Conservation (phyloP, 2,888 invertebrate genomes). For the Agrochola lota region DNA sequence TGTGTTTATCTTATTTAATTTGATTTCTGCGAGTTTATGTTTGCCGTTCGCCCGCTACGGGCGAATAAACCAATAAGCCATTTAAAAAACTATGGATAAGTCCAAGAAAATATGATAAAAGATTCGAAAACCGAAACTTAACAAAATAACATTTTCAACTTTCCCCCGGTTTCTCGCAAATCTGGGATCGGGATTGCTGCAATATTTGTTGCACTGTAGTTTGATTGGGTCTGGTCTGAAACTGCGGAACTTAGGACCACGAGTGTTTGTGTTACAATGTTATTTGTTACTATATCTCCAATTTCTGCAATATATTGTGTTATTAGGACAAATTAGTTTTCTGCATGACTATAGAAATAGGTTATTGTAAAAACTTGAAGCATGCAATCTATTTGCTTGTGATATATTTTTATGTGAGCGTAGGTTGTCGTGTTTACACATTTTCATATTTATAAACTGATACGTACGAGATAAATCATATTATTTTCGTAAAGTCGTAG, state of each 20-base stretch:
- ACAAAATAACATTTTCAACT: constrained; percentile 7
- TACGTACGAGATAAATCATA: constrained; percentile 12
- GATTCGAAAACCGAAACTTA: not conserved
- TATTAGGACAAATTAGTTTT: not conserved
- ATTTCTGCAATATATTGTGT: not conserved
- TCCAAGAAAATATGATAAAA: not conserved
- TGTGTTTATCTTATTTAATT: too few species aligned
- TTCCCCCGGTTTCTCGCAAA: not conserved
- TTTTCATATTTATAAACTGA: constrained; percentile 8
- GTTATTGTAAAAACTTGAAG: not conserved
- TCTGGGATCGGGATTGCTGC: constrained; percentile 33
- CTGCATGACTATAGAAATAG: not conserved
- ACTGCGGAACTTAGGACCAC: constrained; percentile 4
- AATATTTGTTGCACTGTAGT: constrained; percentile 34
- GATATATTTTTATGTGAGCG: constrained; percentile 13
- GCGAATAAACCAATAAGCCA: too few species aligned
- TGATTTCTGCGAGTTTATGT: not conserved
- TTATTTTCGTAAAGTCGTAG: constrained; percentile 20
- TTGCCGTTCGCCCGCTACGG: too few species aligned
- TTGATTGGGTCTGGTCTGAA: constrained; percentile 26
- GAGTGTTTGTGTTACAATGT: not conserved
- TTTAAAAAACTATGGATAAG: too few species aligned
- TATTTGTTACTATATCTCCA: constrained; percentile 3
- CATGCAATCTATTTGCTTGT: too few species aligned
- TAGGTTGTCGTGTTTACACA: constrained; percentile 24